Conservation (phyloP, 2,888 invertebrate species). For the Catonia carolina region DNA sequence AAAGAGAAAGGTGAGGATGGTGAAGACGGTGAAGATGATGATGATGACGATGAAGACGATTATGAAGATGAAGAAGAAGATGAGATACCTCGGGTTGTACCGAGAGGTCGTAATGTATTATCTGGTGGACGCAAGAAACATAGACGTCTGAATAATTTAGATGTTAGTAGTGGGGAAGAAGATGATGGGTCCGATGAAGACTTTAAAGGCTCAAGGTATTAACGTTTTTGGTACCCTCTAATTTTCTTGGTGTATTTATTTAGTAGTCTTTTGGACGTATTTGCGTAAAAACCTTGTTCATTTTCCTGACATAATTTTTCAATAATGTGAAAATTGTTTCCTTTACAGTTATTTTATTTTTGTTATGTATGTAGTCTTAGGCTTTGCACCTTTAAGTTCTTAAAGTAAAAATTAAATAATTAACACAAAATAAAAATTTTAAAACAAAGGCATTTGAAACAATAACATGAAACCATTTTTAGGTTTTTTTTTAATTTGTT, state of each 20-base stretch:
- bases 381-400: too few relatives aligned
- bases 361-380: too few relatives aligned
- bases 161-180: slow-evolving; percentile 72
- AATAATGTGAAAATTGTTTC: too few relatives aligned
- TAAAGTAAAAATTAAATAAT: too few relatives aligned
- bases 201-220: slow-evolving; percentile 73
- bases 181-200: slow-evolving; percentile 83
- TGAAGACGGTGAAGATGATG: slow-evolving; percentile 29
- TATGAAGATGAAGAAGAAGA: slow-evolving; percentile 41
- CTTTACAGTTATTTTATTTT: too few relatives aligned
- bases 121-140: slow-evolving; percentile 53
- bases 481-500: too few relatives aligned
- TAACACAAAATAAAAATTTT: too few relatives aligned
- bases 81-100: slow-evolving; percentile 37
- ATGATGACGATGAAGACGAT: slow-evolving; percentile 39
- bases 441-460: too few relatives aligned
- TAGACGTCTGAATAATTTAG: slow-evolving; percentile 70
- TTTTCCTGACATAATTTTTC: too few relatives aligned
- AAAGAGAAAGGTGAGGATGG: slow-evolving; percentile 23
- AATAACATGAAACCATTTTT: too few relatives aligned
- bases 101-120: slow-evolving; percentile 33
- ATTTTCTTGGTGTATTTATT: background rate
- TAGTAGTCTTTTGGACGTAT: too few relatives aligned
- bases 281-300: too few relatives aligned
- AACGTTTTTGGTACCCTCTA: slow-evolving; percentile 35